Base-by-base conservation (phyloP, 1,140 invertebrate species). In the Drosophila nannoptera region DNA sequence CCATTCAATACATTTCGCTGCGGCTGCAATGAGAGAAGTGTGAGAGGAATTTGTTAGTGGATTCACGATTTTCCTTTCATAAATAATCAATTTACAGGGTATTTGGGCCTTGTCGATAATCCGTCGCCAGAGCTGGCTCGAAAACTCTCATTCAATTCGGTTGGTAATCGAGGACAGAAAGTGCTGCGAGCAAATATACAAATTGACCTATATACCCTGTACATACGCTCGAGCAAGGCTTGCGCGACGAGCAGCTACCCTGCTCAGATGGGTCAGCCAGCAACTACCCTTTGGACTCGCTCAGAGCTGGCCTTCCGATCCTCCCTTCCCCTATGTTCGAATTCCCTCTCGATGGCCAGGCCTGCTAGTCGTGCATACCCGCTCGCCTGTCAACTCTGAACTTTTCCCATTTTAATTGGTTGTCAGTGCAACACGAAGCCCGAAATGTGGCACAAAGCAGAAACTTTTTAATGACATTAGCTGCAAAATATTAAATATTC, bases 401-500 rank as follows among this genome's bases (percentile, higher is more conserved):
- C 62, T 80, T 83, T 78, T 58, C 33, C 73, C 35, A 43, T 82
- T 78, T 75, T 73, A 78, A 84, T 81, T 81, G 78, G 74, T 53
- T 74, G 69, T 46, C 72, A 61, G 54, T 52, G 42, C 62, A 58
- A 53, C 52, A 43, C 33, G 8, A 40, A 55, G 38, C 43, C 46
- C 36, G 62, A 35, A 78, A 69, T 58, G 42, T 74, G 46, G 78
- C 75, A 83, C 78, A 83, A 83, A 76, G 77, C 50, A 33, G 52
- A 54, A 84, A 84, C 81, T 83, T 83, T 83, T 84, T 80, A 84
- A 83, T 84, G 80, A 74, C 72, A 80, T 84, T 80, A 80, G 69
- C 73, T 70, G 52, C n/a, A 65, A 68, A 83, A 69, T 82, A 70
- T 83, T 66, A 65, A 72, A 70, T 58, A 74, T 80, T 82, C 63